Evolutionary conservation across 2,113 vertebrate genomes (phyloP).

Genomic region (Bolborhynchus lineola): DNA sequence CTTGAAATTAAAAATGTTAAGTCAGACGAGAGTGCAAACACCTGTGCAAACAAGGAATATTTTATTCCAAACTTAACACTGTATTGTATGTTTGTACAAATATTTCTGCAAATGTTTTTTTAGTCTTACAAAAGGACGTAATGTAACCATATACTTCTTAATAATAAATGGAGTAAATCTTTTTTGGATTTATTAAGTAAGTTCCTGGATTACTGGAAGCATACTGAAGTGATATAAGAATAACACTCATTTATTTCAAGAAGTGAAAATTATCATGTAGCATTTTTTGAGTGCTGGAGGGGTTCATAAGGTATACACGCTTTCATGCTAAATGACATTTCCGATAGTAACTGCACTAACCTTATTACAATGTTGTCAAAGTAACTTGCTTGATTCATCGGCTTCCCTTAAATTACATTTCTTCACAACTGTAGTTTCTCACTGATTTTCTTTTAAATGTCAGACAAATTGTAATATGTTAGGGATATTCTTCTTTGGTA

Average conservation of each 20-base stretch:
- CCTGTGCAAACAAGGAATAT: background rate
- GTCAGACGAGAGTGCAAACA: background rate
- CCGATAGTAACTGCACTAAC: background rate
- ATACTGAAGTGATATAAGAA: background rate
- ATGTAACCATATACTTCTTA: background rate
- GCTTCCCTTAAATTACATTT: background rate
- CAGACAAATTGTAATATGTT: background rate
- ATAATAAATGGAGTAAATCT: background rate
- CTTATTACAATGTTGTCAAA: background rate
- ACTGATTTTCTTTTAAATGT: background rate
- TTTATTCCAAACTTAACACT: background rate
- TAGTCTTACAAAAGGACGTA: background rate
- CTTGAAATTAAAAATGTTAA: background rate
- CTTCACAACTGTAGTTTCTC: background rate
- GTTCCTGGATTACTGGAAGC: background rate
- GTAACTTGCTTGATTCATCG: background rate
- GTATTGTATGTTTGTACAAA: background rate
- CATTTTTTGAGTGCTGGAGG: background rate
- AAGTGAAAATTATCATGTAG: background rate
- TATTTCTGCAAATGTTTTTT: background rate
- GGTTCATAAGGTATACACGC: background rate
- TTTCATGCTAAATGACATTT: background rate
- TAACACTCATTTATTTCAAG: background rate
- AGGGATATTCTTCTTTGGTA: background rate
- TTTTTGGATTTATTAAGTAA: background rate